Evolutionary conservation across 92 coral and sea anemone genomes (phyloP).

Genomic region (Nematostella vectensis): DNA sequence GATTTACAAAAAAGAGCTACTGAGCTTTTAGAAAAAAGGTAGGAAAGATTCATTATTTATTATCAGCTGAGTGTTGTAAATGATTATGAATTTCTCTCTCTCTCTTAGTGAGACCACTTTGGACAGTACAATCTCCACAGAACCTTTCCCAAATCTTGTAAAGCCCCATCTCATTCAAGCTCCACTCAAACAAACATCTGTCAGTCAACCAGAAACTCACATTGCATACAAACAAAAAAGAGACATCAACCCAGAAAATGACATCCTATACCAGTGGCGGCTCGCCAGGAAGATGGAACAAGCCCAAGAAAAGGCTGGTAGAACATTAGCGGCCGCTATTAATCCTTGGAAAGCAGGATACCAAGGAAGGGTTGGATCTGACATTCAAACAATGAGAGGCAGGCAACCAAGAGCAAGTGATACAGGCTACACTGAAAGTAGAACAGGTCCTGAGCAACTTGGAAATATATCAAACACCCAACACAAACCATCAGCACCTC

Average conservation of each 20-base stretch:
- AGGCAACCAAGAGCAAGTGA: not conserved
- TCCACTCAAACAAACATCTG: not conserved
- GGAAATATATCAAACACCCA: not conserved
- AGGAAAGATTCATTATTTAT: no score
- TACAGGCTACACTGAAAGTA: not conserved
- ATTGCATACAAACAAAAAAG: not conserved
- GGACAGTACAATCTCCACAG: slow-evolving; percentile 24
- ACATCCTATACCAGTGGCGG: slow-evolving; percentile 96
- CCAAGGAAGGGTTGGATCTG: not conserved
- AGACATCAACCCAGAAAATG: slow-evolving; percentile 69
- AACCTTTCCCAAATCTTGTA: slow-evolving; percentile 19
- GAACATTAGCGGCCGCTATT: slow-evolving; percentile 1
- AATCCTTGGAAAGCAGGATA: not conserved
- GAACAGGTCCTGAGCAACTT: not conserved
- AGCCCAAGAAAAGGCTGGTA: slow-evolving; percentile 62
- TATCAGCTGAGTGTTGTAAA: no score
- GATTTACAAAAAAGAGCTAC: slow-evolving; percentile 68
- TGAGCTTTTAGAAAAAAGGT: slow-evolving; percentile 84
- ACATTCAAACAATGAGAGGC: not conserved
- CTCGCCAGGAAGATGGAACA: slow-evolving; percentile 86
- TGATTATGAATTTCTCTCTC: no score
- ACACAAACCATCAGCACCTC: not conserved
- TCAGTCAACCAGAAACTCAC: not conserved
- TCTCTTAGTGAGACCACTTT: slow-evolving; percentile 32
- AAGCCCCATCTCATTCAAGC: not conserved